These are phyloP conservation scores for Spinibarbus caldwelli DNA, from an alignment of 2,797 vertebrate genomes.

Conservation along the genomic window DNA sequence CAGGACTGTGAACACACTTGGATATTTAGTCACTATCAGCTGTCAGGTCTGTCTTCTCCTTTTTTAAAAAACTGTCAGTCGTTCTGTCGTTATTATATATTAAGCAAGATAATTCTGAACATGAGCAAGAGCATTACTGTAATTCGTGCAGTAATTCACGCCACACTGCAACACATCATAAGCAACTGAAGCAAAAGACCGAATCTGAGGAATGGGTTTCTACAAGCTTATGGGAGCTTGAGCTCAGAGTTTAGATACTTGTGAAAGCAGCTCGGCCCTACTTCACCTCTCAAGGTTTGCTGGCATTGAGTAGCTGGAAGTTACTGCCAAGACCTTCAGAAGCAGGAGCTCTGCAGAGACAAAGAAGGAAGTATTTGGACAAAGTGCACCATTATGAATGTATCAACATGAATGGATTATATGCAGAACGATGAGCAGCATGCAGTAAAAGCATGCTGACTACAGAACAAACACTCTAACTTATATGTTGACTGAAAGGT, in stretches of 20 bases:
- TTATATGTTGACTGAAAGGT: neutral
- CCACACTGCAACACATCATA: too few relatives aligned
- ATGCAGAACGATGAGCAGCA: neutral
- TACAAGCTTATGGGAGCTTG: neutral
- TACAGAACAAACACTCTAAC: neutral
- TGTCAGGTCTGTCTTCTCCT: too few relatives aligned
- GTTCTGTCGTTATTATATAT: too few relatives aligned
- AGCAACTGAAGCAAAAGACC: neutral
- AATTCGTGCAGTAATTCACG: neutral
- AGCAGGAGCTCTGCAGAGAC: conserved; percentile 81
- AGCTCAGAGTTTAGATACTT: neutral
- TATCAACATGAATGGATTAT: neutral
- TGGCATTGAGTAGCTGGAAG: conserved; percentile 78
- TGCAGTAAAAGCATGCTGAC: neutral
- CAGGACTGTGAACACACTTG: neutral
- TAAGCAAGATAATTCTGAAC: fast-evolving
- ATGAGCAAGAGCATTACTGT: too few relatives aligned
- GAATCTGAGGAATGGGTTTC: neutral
- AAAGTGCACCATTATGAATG: conserved; percentile 6
- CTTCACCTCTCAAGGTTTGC: conserved; percentile 85
- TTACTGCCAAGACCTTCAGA: conserved; percentile 83
- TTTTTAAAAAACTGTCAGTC: too few relatives aligned
- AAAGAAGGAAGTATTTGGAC: neutral
- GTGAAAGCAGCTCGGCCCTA: neutral
- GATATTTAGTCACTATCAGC: neutral